Base-by-base conservation (phyloP, 1,140 invertebrate species). In the Halesus radiatus region DNA sequence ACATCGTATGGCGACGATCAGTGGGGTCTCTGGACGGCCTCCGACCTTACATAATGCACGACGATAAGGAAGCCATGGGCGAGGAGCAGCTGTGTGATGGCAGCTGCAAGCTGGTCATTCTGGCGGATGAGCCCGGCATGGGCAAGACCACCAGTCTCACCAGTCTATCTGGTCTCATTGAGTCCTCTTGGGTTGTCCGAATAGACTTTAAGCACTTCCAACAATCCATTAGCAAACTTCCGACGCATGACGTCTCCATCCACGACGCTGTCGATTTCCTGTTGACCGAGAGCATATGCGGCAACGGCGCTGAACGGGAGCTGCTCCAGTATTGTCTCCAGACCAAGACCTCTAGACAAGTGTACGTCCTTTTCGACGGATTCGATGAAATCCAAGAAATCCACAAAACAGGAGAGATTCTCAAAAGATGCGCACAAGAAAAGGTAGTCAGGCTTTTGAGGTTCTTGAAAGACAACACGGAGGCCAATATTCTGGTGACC, bases 301-400 rank as follows among this genome's bases (percentile, higher is more conserved):
- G 15, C 23, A 3, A 18, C 5, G 23, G 15, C 10, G 18, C 23
- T 0, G n/a, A 16, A 6, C 56, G 6, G 23, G 15, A 22, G 1
- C 8, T 60, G 56, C 23, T 60, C 20, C 18, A 60, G 18, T 60
- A 18, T 23, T 60, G 56, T 13, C 56, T 60, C 5, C 18, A 60
- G 20, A 16, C 7, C 20, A 20, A 60, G 5, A 60, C 18, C 23
- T 32, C 62, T 0, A 66, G 3, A 22, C 1, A 52, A 20, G 8
- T 70, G 1, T 70, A 8, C 22, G 3, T 70, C 10, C 16, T 70
- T 0, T 70, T 70, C 20, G 66, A 70, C 66, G 66, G 29, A 50
- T 70, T 70, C 7, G 66, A 70, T 23, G 66, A 70, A 45, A 70
- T 70, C 8, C n/a, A 50, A 70, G 66, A 70, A 52, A n/a, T n/a